Evolutionary conservation across 64 coral and sea anemone species (phyloP).

Genomic region (Dendrophyllia cribrosa): DNA sequence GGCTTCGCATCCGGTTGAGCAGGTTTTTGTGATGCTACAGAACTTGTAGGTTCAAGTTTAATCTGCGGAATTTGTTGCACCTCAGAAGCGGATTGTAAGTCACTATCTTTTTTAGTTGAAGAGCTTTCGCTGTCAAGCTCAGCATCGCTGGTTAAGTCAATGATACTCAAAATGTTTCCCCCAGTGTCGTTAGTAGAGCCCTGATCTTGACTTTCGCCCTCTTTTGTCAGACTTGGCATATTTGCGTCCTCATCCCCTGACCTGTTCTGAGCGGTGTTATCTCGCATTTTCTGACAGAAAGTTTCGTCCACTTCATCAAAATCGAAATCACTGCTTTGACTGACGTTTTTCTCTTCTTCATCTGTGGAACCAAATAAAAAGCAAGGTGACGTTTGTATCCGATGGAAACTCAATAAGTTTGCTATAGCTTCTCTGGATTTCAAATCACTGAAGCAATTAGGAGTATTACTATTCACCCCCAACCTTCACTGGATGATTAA

Average conservation of each 20-base stretch:
- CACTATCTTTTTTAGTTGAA: not conserved
- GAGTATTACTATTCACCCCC: too few relatives aligned
- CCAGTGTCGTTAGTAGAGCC: not conserved
- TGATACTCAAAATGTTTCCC: not conserved
- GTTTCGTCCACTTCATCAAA: constrained; percentile 47
- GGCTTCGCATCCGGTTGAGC: not conserved
- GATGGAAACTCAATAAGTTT: too few relatives aligned
- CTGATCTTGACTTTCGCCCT: not conserved
- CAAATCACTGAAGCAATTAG: too few relatives aligned
- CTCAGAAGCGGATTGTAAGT: not conserved
- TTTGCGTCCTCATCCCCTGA: not conserved
- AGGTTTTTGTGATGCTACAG: constrained; percentile 12
- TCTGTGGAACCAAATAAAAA: not conserved
- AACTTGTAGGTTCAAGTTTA: not conserved
- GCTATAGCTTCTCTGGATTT: too few relatives aligned
- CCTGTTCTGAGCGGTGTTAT: not conserved
- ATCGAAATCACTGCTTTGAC: constrained; percentile 54
- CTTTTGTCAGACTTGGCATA: not conserved
- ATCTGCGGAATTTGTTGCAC: not conserved
- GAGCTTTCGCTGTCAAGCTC: not conserved
- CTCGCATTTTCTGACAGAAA: constrained; percentile 22
- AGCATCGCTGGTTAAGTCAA: constrained; percentile 46
- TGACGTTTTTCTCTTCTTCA: constrained; percentile 24
- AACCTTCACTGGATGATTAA: too few relatives aligned
- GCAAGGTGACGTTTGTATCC: too few relatives aligned